Percentiles rank a stretch among this genome's conserved stretches.
Evolutionary conservation across 2,797 vertebrate species (phyloP).

Genomic region (Amazonetta brasiliensis): DNA sequence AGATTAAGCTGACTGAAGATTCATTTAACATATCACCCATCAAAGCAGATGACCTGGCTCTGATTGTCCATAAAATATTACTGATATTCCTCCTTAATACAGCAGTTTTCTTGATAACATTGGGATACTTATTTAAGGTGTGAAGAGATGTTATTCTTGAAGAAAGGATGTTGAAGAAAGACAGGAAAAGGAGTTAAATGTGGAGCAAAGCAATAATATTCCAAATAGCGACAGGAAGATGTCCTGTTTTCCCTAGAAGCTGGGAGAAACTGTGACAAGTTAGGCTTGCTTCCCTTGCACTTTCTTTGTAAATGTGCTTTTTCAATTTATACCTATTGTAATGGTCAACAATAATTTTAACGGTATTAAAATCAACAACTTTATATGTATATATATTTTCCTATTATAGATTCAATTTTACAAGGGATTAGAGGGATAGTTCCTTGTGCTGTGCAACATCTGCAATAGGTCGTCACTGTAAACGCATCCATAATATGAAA

Average conservation of each 20-base stretch:
- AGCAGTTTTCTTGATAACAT: neutral
- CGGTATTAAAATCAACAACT: neutral
- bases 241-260: neutral
- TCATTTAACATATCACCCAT: neutral
- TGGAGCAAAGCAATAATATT: neutral
- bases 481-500: neutral
- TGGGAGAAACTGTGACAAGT: neutral
- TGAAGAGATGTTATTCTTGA: neutral
- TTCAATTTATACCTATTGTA: neutral
- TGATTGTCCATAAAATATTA: neutral
- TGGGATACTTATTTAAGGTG: neutral
- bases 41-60: neutral
- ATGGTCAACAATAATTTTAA: neutral
- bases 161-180: neutral
- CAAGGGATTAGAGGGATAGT: neutral
- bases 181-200: neutral
- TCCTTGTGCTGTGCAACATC: neutral
- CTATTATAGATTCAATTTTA: neutral
- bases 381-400: neutral
- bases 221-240: rapidly evolving
- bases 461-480: neutral
- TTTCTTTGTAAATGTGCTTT: neutral
- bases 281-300: neutral
- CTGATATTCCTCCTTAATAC: neutral
- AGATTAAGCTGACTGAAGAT: neutral